Evolutionary conservation across 2,888 invertebrate genomes (phyloP), one percentile per base, ranked within the genome.

Genomic region (Ochropleura leucogaster): DNA sequence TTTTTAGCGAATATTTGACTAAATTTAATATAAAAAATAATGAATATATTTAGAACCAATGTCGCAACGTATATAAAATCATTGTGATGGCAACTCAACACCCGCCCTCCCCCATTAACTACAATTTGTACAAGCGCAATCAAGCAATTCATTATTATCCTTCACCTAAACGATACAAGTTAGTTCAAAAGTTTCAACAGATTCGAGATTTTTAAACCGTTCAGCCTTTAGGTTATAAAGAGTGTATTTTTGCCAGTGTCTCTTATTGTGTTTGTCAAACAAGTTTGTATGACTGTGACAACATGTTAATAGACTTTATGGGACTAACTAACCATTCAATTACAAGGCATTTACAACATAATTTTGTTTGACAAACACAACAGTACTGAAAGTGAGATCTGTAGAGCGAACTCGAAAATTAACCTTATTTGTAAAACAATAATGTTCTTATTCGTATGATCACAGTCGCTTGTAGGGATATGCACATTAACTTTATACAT

Each of bases 181-280:
- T 80, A 73, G 75, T 84, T 84, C 70, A 79, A 82, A 75, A 69
- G 76, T 71, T 71, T 73, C 75, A 75, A 79, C 80, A 85, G 84
- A 86, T 87, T 86, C 86, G 86, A 86, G 86, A 84, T 87, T 74
- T 72, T 82, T 66, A 84, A 85, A 85, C 77, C 82, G 49, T 86
- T 87, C 85, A 86, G 86, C 85, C 87, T 87, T 80, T 64, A 65
- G 76, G 65, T 85, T 65, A 73, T 74, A 70, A 60, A 80, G 46
- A 73, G 68, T 72, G 84, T 68, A 76, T 40, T 64, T 59, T 66
- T 53, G 62, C 63, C 77, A 69, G 59, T 77, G 42, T 55, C 8
- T 30, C 59, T 49, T 18, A n/a, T 16, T 46, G 44, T 57, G 63
- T 79, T 68, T 60, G 59, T 69, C 74, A 77, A 59, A 74, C 49